Evolutionary conservation across 2,888 invertebrate genomes (phyloP), one percentile per base, ranked within the genome.

Genomic region (Myathropa florea): DNA sequence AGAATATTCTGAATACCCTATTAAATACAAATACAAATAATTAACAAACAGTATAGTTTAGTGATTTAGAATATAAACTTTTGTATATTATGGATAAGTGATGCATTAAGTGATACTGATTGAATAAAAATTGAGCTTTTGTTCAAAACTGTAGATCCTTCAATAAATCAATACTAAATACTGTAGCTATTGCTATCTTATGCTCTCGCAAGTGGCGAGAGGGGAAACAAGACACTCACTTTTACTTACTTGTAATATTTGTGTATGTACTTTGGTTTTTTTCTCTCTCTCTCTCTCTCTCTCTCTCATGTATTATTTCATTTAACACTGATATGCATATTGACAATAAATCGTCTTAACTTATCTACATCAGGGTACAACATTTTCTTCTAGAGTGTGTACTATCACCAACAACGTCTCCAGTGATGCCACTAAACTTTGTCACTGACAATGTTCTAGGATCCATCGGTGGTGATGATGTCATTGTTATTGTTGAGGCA

Each of bases 401-500:
- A 89, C 92, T 94, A 91, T 97, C 96, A 88, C 96, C 96, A 82
- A 96, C 94, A 85, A 96, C 96, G 89, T 97, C 97, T 90, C 96
- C 95, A 26, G 96, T 96, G 91, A 96, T 94, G 14, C 97, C 97
- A 12, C 95, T 94, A 92, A 95, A 96, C 88, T 95, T 93, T 57
- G 91, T 91, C 30, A 92, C 88, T 89, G 93, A 64, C 90, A 90
- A 83, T 90, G 82, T 91, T 91, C 88, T 91, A 91, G 83, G 90
- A 90, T 73, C 88, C 89, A 70, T 88, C 89, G 89, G 90, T 70
- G 80, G 91, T 90, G 68, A 78, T 59, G 88, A 76, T 24, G 70
- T 36, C 71, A 76, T 73, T 84, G 77, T 78, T 14, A 83, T 90
- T 82, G 92, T 91, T 88, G 91, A 91, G 80, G 91, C 90, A 70